A percentile compares a stretch with the other conserved stretches of the same genome.
These are phyloP conservation scores for Eurytoma californica DNA, from an alignment of 2,888 invertebrate genomes.

Conservation along the genomic window DNA sequence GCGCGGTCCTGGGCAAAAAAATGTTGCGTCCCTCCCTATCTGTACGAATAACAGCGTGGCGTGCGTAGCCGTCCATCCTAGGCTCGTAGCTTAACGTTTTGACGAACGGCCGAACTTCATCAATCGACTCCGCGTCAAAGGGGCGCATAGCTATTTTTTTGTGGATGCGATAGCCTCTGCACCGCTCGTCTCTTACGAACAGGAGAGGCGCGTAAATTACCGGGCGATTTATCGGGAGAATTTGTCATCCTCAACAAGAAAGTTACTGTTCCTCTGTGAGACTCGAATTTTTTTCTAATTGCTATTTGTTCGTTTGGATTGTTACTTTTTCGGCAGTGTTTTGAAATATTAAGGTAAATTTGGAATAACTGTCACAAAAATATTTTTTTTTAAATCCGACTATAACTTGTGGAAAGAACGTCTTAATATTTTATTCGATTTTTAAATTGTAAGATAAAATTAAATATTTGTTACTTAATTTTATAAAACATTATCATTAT, in stretches of 20 bases:
- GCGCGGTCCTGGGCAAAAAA: neutral
- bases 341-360: too few relatives aligned
- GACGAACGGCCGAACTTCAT: slow-evolving; percentile 39
- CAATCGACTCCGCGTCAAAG: slow-evolving; percentile 25
- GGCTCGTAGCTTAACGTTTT: slow-evolving; percentile 37
- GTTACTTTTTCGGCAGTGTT: too few relatives aligned
- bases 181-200: neutral
- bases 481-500: too few relatives aligned
- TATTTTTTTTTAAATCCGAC: too few relatives aligned
- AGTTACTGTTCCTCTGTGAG: neutral
- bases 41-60: slow-evolving; percentile 12
- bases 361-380: too few relatives aligned
- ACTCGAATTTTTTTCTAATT: too few relatives aligned
- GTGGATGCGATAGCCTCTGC: neutral
- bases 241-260: neutral
- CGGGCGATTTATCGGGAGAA: neutral
- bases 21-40: neutral
- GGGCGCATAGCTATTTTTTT: neutral
- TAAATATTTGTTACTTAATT: too few relatives aligned
- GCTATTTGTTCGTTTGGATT: too few relatives aligned
- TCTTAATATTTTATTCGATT: too few relatives aligned
- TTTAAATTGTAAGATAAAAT: too few relatives aligned
- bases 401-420: too few relatives aligned
- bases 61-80: slow-evolving; percentile 1
- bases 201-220: neutral